Conservation (phyloP, 2,888 invertebrate genomes). For the Polyommatus icarus region DNA sequence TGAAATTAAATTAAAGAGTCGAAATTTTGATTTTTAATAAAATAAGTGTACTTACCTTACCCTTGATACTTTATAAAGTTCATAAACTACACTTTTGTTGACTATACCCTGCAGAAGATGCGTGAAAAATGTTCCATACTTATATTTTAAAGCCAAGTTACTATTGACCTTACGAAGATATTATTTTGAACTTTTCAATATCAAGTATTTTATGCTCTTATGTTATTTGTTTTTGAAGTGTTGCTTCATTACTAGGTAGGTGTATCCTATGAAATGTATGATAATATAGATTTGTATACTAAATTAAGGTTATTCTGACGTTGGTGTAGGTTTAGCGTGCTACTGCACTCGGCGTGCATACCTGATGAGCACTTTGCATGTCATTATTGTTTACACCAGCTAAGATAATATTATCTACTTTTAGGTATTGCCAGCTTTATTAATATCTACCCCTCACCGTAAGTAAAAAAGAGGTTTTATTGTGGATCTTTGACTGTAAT, state of each 20-base stretch:
- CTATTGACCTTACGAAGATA: too few species aligned
- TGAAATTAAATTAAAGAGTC: neutral
- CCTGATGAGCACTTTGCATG: conserved; percentile 52
- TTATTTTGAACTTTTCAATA: too few species aligned
- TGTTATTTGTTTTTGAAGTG: neutral
- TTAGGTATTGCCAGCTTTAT: neutral
- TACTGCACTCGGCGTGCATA: conserved; percentile 49
- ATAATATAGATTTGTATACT: neutral
- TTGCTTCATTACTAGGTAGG: neutral
- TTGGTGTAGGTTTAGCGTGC: conserved; percentile 40
- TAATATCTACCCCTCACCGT: neutral
- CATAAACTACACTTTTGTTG: too few species aligned
- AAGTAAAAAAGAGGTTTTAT: too few species aligned
- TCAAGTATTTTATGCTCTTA: neutral
- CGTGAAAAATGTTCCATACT: too few species aligned
- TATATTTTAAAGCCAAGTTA: too few species aligned
- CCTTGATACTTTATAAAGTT: too few species aligned
- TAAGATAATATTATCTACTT: neutral
- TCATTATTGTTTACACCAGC: conserved; percentile 46
- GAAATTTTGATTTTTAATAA: neutral
- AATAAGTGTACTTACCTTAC: neutral
- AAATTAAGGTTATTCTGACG: neutral
- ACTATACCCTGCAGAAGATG: too few species aligned
- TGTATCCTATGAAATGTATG: neutral
- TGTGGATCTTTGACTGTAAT: too few species aligned